These are phyloP conservation scores for Pelecanoides urinatrix DNA, from an alignment of 2,113 vertebrate species.

Conservation along the genomic window DNA sequence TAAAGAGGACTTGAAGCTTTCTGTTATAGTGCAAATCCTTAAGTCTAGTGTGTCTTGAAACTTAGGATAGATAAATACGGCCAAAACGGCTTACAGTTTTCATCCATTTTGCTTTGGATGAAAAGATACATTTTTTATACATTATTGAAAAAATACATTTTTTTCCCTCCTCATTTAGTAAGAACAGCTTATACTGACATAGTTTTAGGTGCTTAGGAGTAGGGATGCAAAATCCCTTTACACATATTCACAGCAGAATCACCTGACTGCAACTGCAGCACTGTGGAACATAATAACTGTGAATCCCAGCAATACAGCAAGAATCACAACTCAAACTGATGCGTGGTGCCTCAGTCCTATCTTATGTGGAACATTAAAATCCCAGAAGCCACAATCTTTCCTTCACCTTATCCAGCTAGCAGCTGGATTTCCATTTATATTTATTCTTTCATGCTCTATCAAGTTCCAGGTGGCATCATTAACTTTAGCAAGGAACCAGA, in stretches of 20 bases:
- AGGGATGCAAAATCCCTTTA: neutral
- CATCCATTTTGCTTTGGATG: neutral
- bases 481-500: neutral
- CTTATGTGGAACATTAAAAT: neutral
- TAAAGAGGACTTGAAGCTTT: neutral
- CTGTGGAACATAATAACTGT: neutral
- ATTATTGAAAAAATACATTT: neutral
- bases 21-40: neutral
- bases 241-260: neutral
- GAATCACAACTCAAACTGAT: neutral
- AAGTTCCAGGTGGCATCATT: neutral
- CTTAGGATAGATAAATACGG: neutral
- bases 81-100: neutral
- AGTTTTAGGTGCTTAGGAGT: neutral
- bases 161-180: neutral
- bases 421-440: neutral
- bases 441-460: neutral
- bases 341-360: neutral
- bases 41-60: fast-evolving
- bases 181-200: neutral
- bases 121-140: neutral
- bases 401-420: neutral
- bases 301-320: neutral
- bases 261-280: neutral
- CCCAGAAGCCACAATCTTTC: neutral